These are phyloP conservation scores for Eupristina koningsbergeri DNA, from an alignment of 1,140 invertebrate genomes.

Conservation along the genomic window DNA sequence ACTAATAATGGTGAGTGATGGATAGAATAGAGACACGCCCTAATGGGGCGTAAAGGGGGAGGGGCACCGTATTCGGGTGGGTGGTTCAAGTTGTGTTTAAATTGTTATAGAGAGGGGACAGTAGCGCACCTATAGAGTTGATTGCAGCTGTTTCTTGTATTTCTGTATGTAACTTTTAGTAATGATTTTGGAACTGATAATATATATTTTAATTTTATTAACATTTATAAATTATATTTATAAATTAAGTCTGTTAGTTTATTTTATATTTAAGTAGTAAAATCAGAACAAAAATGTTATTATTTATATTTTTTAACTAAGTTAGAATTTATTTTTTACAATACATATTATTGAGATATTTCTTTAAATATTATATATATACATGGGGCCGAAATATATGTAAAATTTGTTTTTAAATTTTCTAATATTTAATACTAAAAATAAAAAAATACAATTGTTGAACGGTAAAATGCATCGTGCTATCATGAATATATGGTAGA, in stretches of 20 bases:
- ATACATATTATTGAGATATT: too few species aligned
- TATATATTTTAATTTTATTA: neutral
- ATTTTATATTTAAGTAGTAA: neutral
- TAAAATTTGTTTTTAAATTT: too few species aligned
- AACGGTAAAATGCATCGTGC: neutral
- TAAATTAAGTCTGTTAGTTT: neutral
- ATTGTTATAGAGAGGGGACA: neutral
- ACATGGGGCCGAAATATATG: too few species aligned
- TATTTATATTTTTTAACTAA: too few species aligned
- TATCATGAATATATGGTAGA: neutral
- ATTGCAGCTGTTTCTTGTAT: neutral
- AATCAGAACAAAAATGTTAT: too few species aligned
- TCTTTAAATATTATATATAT: too few species aligned
- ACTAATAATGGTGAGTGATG: neutral
- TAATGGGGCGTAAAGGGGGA: slow-evolving; percentile 36
- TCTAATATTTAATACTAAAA: too few species aligned
- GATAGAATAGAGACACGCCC: slow-evolving; percentile 46
- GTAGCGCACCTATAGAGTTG: neutral
- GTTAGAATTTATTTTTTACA: too few species aligned
- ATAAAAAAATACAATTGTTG: too few species aligned
- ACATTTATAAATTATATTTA: neutral
- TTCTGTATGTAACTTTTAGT: neutral
- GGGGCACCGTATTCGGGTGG: slow-evolving; percentile 50
- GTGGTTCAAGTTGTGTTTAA: slow-evolving; percentile 36
- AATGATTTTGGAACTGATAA: neutral